phyloP scores from a whole-genome alignment of 2,888 invertebrate genomes.

The Ischnus inquisitorius region DNA sequence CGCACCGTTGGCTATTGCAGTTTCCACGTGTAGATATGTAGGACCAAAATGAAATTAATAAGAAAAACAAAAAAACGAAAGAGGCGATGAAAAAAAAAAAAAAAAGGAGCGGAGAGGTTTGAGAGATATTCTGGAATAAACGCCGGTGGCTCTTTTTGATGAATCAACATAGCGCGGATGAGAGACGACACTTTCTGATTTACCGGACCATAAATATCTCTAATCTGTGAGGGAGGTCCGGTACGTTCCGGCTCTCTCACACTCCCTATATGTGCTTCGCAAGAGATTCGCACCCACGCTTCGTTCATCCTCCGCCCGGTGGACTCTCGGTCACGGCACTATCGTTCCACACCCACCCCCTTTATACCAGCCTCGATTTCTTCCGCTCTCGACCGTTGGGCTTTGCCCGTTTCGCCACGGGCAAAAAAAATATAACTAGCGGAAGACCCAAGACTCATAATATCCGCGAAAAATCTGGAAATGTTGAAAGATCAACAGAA shows the following conservation, averaged over 20 bases:
- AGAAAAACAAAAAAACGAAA: not conserved
- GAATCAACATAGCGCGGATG: conserved; percentile 75
- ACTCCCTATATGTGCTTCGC: conserved; percentile 48
- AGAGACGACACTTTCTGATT: conserved; percentile 79
- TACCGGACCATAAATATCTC: conserved; percentile 82
- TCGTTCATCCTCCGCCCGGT: conserved; percentile 32
- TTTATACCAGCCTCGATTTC: conserved; percentile 28
- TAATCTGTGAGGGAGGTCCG: conserved; percentile 78
- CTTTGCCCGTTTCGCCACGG: not conserved
- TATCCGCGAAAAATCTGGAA: conserved; percentile 27
- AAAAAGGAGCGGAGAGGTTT: not conserved
- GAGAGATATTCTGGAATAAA: conserved; percentile 37
- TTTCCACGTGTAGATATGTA: not conserved
- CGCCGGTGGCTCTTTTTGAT: conserved; percentile 71
- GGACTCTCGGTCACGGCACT: conserved; percentile 25
- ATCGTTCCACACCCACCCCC: conserved; percentile 32
- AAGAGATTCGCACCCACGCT: conserved; percentile 36
- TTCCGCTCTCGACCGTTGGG: conserved; percentile 4
- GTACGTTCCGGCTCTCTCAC: conserved; percentile 43
- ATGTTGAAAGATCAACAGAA: conserved; percentile 30
- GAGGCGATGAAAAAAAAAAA: not conserved
- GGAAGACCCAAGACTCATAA: conserved; percentile 11
- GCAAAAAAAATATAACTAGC: not conserved
- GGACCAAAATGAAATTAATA: conserved; percentile 4
- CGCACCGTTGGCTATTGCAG: not conserved